Percentiles rank a stretch among this genome's conserved stretches.
Evolutionary conservation across 2,113 vertebrate genomes (phyloP).

Genomic region (Otis tarda): DNA sequence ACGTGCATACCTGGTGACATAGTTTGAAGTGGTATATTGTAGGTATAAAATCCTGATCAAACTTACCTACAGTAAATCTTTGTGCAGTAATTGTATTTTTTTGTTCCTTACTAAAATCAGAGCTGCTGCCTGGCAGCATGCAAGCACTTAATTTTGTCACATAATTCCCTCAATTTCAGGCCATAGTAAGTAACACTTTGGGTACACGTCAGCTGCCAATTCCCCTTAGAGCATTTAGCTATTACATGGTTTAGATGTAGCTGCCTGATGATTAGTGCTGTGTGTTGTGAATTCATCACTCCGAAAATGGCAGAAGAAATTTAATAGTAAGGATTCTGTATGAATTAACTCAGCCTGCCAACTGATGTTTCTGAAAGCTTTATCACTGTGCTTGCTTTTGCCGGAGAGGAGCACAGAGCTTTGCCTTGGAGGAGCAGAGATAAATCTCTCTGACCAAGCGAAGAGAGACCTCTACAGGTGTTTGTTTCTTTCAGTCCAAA

Average conservation of each 20-base stretch:
- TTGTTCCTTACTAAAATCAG: background rate
- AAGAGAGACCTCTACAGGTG: slow-evolving; percentile 48
- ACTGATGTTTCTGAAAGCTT: background rate
- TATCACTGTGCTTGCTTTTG: background rate
- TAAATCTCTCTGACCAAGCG: background rate
- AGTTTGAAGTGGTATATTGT: background rate
- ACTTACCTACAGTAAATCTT: background rate
- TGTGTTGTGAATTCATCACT: background rate
- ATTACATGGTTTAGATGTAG: background rate
- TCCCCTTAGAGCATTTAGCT: background rate
- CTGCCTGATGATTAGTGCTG: background rate
- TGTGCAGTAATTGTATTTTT: background rate
- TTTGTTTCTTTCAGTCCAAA: background rate
- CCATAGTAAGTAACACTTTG: background rate
- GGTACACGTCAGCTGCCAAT: slow-evolving; percentile 6
- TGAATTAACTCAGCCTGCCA: background rate
- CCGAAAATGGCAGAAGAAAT: slow-evolving; percentile 27
- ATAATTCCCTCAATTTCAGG: slow-evolving; percentile 41
- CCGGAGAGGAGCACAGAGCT: background rate
- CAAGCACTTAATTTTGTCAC: slow-evolving; percentile 33
- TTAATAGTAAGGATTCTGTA: background rate
- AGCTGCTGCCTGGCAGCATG: background rate
- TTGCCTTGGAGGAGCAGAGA: background rate
- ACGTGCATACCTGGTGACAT: background rate
- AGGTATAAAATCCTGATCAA: slow-evolving; percentile 1